Conservation (phyloP, 2,797 vertebrate genomes). For the Parauchenoglanis punctatus region DNA sequence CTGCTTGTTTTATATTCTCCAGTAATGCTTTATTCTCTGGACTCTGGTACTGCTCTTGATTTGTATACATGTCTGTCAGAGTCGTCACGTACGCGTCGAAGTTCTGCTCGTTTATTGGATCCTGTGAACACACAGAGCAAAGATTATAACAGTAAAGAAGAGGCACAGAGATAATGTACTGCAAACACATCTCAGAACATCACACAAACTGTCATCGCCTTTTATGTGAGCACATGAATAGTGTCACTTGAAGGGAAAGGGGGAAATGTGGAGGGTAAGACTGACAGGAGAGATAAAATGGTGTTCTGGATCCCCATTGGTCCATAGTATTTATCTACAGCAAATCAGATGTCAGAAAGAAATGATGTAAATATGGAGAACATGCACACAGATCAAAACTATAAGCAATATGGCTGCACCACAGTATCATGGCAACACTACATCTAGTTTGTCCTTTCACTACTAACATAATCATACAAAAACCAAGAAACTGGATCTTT, state of each 20-base stretch:
- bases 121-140: conserved; percentile 76
- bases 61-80: conserved; percentile 98
- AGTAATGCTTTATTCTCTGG: conserved; percentile 98
- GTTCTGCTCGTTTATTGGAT: conserved; percentile 98
- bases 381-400: conserved; percentile 9
- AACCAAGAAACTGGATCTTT: background rate
- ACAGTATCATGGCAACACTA: conserved; percentile 46
- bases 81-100: conserved; percentile 99
- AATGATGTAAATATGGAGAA: background rate
- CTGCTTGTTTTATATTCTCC: conserved; percentile 99
- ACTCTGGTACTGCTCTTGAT: conserved; percentile 98
- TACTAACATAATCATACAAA: background rate
- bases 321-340: background rate
- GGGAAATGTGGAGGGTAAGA: background rate
- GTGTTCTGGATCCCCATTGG: background rate
- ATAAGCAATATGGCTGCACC: conserved; percentile 17
- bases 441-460: background rate
- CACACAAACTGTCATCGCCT: background rate
- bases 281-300: background rate
- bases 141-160: background rate
- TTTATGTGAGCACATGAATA: background rate
- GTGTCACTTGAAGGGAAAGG: background rate
- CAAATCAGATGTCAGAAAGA: background rate
- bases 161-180: background rate
- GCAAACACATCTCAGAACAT: background rate